phyloP scores from a whole-genome alignment of 2,888 invertebrate species.

The Caenorhabditis imperialis region DNA sequence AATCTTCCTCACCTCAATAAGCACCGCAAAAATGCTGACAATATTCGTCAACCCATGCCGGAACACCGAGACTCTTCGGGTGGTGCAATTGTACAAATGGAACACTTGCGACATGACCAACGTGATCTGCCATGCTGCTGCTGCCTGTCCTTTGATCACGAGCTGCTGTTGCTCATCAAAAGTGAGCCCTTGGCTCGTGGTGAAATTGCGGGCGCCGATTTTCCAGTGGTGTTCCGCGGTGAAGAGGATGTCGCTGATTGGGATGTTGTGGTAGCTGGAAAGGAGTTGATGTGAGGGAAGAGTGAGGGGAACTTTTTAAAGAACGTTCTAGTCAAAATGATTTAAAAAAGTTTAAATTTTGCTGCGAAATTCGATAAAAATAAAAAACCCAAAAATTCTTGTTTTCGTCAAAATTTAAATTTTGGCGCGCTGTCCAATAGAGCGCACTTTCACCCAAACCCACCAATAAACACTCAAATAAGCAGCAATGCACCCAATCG shows the following conservation, averaged over 20 bases:
- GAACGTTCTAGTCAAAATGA: too few species aligned
- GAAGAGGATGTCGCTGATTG: slow-evolving; percentile 71
- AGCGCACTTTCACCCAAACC: too few species aligned
- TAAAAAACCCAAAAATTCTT: too few species aligned
- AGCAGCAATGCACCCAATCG: slow-evolving; percentile 73
- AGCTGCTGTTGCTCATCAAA: slow-evolving; percentile 70
- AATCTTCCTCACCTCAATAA: slow-evolving; percentile 73
- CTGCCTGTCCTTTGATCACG: slow-evolving; percentile 75
- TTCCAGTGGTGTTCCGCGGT: slow-evolving; percentile 77
- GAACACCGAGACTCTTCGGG: slow-evolving; percentile 76
- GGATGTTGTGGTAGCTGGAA: slow-evolving; percentile 71
- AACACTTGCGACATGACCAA: slow-evolving; percentile 76
- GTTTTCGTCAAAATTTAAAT: too few species aligned
- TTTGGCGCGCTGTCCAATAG: too few species aligned
- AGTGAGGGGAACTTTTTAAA: too few species aligned
- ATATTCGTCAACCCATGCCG: slow-evolving; percentile 76
- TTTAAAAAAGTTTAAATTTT: too few species aligned
- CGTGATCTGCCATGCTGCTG: slow-evolving; percentile 77
- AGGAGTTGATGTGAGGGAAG: too few species aligned
- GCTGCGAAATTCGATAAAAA: too few species aligned
- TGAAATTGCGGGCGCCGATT: slow-evolving; percentile 61
- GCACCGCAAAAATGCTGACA: slow-evolving; percentile 74
- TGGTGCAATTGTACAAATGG: slow-evolving; percentile 77
- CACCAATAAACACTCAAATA: slow-evolving; percentile 76
- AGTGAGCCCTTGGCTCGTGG: slow-evolving; percentile 56